phyloP scores from a whole-genome alignment of 2,888 invertebrate genomes.

The Syritta pipiens region DNA sequence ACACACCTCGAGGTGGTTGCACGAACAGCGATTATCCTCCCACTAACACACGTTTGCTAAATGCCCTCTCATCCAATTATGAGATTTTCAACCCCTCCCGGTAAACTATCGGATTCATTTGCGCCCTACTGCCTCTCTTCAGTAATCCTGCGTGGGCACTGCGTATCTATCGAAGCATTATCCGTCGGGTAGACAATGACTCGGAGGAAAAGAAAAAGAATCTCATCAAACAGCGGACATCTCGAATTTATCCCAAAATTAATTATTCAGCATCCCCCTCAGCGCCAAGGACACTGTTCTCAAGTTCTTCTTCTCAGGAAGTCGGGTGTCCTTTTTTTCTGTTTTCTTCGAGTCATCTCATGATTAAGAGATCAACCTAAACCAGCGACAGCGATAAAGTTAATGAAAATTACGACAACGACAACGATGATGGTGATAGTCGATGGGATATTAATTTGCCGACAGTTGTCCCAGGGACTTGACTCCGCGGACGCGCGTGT shows the following conservation, averaged over 20 bases:
- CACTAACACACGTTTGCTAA: no score
- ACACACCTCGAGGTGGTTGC: no score
- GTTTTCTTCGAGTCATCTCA: background rate
- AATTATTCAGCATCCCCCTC: constrained; percentile 24
- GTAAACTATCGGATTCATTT: no score
- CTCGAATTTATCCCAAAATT: constrained; percentile 20
- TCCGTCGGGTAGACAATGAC: constrained; percentile 14
- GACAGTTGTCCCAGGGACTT: no score
- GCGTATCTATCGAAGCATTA: background rate
- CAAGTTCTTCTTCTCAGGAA: background rate
- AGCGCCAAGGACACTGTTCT: background rate
- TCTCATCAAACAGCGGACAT: constrained; percentile 4
- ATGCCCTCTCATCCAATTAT: no score
- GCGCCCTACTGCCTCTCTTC: no score
- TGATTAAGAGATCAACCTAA: constrained; percentile 19
- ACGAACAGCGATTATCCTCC: no score
- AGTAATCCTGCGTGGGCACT: background rate
- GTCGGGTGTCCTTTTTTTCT: background rate
- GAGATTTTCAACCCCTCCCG: no score
- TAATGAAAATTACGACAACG: constrained; percentile 48
- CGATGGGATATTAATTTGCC: constrained; percentile 21
- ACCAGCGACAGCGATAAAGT: constrained; percentile 14
- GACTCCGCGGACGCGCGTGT: background rate
- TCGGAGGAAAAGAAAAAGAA: constrained; percentile 2
- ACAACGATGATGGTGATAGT: constrained; percentile 31